Evolutionary conservation across 64 coral and sea anemone genomes (phyloP).

Genomic region (Montipora sp.): DNA sequence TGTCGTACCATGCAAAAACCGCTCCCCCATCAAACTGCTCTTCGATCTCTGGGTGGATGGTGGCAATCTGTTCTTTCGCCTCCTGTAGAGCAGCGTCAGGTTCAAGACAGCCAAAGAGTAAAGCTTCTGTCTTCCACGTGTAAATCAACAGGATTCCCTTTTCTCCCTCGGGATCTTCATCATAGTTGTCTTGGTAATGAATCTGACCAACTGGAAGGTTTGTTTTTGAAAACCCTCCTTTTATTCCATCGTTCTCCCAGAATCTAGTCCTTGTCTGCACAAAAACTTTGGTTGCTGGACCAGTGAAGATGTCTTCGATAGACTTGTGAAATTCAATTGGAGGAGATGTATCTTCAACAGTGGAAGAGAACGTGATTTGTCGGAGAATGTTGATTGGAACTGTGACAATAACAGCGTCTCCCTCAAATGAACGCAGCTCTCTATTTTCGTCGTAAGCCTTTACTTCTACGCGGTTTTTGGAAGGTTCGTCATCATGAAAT

Average conservation of each 20-base stretch:
- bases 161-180: neutral
- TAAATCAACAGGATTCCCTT: constrained; percentile 55
- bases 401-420: constrained; percentile 41
- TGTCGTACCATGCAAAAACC: constrained; percentile 51
- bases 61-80: constrained; percentile 31
- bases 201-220: constrained; percentile 64
- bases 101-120: constrained; percentile 53
- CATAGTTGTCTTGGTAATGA: constrained; percentile 25
- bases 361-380: constrained; percentile 30
- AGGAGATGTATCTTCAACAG: neutral
- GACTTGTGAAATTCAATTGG: constrained; percentile 7
- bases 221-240: constrained; percentile 68
- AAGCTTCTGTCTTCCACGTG: constrained; percentile 49
- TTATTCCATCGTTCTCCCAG: constrained; percentile 37
- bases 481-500: constrained; percentile 11
- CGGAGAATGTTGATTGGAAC: constrained; percentile 47
- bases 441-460: constrained; percentile 27
- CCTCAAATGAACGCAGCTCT: neutral
- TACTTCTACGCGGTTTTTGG: constrained; percentile 5
- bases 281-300: constrained; percentile 41
- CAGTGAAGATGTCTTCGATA: constrained; percentile 60
- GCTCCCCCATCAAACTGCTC: constrained; percentile 43
- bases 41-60: constrained; percentile 45
- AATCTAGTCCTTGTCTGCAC: constrained; percentile 53
- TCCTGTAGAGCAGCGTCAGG: neutral